Conservation (phyloP, 2,797 vertebrate genomes). For the Alosa sapidissima region DNA sequence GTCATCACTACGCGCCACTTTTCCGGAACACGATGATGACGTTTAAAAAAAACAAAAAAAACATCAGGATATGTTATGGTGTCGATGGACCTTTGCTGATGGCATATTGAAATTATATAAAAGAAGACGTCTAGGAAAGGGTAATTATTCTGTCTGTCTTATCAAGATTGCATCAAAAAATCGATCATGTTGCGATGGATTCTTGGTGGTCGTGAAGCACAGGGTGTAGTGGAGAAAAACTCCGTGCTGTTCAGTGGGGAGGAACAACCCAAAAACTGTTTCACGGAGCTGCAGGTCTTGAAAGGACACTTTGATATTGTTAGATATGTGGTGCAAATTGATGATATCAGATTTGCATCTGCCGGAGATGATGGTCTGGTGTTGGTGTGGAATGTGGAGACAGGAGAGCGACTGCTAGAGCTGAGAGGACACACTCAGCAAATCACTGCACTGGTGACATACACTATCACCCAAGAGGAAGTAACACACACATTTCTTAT, state of each 20-base stretch:
- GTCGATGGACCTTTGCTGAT: neutral
- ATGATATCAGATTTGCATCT: constrained; percentile 95
- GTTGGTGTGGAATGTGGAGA: constrained; percentile 91
- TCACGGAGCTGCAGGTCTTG: constrained; percentile 93
- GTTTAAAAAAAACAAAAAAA: constrained; percentile 15
- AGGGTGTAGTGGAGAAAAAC: constrained; percentile 85
- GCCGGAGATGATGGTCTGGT: constrained; percentile 91
- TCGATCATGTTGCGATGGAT: constrained; percentile 89
- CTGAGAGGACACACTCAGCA: constrained; percentile 89
- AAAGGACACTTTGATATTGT: constrained; percentile 97
- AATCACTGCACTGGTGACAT: constrained; percentile 85
- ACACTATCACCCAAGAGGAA: constrained; percentile 61
- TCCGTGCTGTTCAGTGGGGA: constrained; percentile 88
- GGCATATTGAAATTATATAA: too few relatives aligned
- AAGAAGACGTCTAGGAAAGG: too few relatives aligned
- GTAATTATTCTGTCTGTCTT: neutral
- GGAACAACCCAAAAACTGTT: constrained; percentile 93
- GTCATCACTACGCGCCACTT: constrained; percentile 17
- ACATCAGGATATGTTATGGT: neutral
- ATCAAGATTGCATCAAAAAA: neutral
- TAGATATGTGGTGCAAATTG: constrained; percentile 93
- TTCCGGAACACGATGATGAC: constrained; percentile 47
- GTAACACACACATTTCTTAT: constrained; percentile 72
- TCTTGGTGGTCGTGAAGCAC: constrained; percentile 86
- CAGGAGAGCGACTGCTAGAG: constrained; percentile 86